These are phyloP conservation scores for Bovichtus diacanthus DNA, from an alignment of 2,797 vertebrate genomes.

Conservation along the genomic window DNA sequence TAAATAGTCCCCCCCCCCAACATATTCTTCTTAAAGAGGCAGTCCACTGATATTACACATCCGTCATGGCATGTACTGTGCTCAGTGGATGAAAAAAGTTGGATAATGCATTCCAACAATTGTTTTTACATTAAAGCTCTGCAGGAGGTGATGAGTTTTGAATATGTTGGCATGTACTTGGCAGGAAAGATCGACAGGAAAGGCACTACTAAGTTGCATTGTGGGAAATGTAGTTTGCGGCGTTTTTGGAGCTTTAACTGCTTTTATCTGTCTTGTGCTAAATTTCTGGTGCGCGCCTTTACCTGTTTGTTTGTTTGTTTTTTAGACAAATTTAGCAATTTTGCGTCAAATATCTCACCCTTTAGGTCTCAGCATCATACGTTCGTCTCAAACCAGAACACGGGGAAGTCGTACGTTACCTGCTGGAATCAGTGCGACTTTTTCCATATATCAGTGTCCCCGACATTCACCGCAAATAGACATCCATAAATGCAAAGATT, in stretches of 20 bases:
- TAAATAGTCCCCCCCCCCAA: background rate
- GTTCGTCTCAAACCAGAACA: constrained; percentile 4
- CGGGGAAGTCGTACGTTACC: background rate
- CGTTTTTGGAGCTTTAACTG: background rate
- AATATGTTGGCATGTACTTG: background rate
- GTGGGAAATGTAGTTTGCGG: constrained; percentile 10
- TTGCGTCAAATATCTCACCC: background rate
- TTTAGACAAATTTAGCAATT: constrained; percentile 18
- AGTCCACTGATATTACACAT: background rate
- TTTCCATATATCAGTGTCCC: background rate
- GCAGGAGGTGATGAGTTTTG: too few relatives aligned
- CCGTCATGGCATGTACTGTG: background rate
- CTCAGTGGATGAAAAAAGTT: too few relatives aligned
- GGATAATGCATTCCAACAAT: too few relatives aligned
- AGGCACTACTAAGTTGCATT: background rate
- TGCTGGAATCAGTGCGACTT: background rate
- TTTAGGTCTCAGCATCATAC: background rate
- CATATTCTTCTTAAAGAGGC: background rate
- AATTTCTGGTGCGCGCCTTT: constrained; percentile 23
- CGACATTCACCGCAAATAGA: background rate
- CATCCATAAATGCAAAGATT: rapidly evolving
- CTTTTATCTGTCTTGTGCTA: constrained; percentile 2
- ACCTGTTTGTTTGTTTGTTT: background rate
- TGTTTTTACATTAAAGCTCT: too few relatives aligned
- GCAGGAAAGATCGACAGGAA: background rate